These are phyloP conservation scores for Petrocephalus zakoni DNA, from an alignment of 2,113 vertebrate species.

Conservation along the genomic window DNA sequence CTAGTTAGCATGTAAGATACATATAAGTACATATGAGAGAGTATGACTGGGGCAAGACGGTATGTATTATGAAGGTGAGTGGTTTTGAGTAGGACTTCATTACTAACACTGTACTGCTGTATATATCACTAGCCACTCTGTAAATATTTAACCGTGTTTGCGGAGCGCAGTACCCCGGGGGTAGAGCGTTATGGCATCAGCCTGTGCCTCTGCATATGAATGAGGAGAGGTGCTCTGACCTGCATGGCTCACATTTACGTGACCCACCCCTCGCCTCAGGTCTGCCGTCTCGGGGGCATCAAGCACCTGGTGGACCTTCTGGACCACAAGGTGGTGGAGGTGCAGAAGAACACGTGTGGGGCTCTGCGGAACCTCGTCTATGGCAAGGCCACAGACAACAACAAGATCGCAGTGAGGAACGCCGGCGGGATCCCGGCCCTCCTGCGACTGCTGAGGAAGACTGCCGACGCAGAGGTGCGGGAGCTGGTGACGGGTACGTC, in stretches of 20 bases:
- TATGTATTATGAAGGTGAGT: too few relatives aligned
- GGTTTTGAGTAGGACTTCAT: too few relatives aligned
- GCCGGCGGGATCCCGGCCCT: slow-evolving; percentile 90
- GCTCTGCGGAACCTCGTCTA: slow-evolving; percentile 93
- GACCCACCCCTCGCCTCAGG: slow-evolving; percentile 53
- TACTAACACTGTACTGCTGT: not conserved
- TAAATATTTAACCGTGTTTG: too few relatives aligned
- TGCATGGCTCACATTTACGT: not conserved
- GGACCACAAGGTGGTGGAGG: slow-evolving; percentile 87
- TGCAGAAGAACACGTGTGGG: slow-evolving; percentile 92
- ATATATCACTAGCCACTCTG: not conserved
- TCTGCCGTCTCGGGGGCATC: slow-evolving; percentile 88
- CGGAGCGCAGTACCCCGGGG: too few relatives aligned
- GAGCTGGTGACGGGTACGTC: slow-evolving; percentile 84
- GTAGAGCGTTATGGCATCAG: not conserved
- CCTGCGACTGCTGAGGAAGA: slow-evolving; percentile 84
- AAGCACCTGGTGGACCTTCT: slow-evolving; percentile 92
- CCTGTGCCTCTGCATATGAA: not conserved
- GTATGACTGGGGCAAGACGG: too few relatives aligned
- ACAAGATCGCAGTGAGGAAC: slow-evolving; percentile 96
- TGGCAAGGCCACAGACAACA: slow-evolving; percentile 90
- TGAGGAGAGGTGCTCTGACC: not conserved
- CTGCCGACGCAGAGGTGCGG: slow-evolving; percentile 82
- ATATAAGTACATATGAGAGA: too few relatives aligned
- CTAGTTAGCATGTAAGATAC: not conserved